Base-by-base conservation (phyloP, 2,113 vertebrate genomes). In the Protobothrops mucrosquamatus region DNA sequence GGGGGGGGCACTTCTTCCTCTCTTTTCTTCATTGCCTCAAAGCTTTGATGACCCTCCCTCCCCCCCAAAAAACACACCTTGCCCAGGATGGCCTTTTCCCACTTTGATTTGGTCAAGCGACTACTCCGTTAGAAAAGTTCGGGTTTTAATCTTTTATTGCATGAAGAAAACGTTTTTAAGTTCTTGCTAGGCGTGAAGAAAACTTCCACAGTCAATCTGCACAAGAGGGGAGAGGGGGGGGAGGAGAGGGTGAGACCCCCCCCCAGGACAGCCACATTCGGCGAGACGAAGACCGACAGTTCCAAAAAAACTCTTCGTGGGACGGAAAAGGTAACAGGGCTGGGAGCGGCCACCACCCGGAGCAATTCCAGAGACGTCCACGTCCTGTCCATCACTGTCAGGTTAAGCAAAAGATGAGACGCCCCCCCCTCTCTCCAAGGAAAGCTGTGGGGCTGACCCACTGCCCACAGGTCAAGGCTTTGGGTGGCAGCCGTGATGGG, bases 161-260 rank as follows among this genome's bases (percentile, higher is more conserved):
- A 88, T 88, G 95, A 94, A 93, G 95, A 95, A 96, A 93, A 93
- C 1, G 2, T 43, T 4, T 64, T 59, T 89, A 93, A 86, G 92
- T 85, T 88, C 94, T 48, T 87, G 94, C 4, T 89, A 88, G 92
- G 93, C 54, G 20, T 64, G 92, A 91, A 95, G 91, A 69, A 23
- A 29, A 95, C 94, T 91, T 93, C 91, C 24, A 91, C 94, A 93
- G 89, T 48, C 95, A 48, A 96, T 95, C 94, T 93, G 95, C 89
- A 52, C 3, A 91, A 69, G 88, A 94, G 7, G 9, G 81, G 7
- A n/a, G 39, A 88, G 86, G 61, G 86, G 56, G 6, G 91, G 24
- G n/a, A 88, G 24, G 93, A 88, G 23, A 23, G 93, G 91, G 34
- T 0, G 0, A 0, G 54, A 92, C 91, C 91, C 8, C 7, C 1